Evolutionary conservation across 2,797 vertebrate genomes (phyloP), one percentile per base, ranked within the genome.

Genomic region (Brachyalestes nurse): DNA sequence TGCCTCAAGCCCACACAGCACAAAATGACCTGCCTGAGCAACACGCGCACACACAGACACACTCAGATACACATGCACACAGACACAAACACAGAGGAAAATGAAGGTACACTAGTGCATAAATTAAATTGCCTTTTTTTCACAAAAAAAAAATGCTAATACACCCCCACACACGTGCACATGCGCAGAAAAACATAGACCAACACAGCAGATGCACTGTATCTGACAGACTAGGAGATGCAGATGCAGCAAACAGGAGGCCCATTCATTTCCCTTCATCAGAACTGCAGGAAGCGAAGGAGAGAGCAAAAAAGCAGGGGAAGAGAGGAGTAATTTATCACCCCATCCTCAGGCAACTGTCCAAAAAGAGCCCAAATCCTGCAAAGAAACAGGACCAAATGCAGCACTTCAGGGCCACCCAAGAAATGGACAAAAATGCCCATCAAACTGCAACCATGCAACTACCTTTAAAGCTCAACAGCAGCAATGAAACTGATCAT

Each of bases 21-120:
- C 87, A 75, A 90, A 92, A 93, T 92, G 92, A 91, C 92, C 91
- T 86, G 89, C 88, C 89, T 90, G 66, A 89, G 64, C 82, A 65
- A 65, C 17, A 70, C 51, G 58, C 60, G 5, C 10, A 23, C 60
- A 82, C 65, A 60, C 78, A 81, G 47, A 78, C 47, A 61, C 49
- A 81, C 57, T 61, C 74, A 66, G 4, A 42, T 57, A 73, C n/a
- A 74, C 70, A 49, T 34, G 40, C 60, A 65, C 58, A 12, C 8
- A n/a, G 21, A n/a, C n/a, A n/a, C n/a, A n/a, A n/a, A n/a, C n/a
- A n/a, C n/a, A n/a, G n/a, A n/a, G n/a, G n/a, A n/a, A 58, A 58
- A 58, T 58, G 55, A 58, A 58, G n/a, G 51, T 60, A 82, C 45
- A 66, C 75, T 70, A n/a, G 21, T 25, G 74, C 83, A 87, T n/a